Percentiles rank a stretch among this genome's conserved stretches.
Conservation (phyloP, 2,113 vertebrate species). For the Apus apus region DNA sequence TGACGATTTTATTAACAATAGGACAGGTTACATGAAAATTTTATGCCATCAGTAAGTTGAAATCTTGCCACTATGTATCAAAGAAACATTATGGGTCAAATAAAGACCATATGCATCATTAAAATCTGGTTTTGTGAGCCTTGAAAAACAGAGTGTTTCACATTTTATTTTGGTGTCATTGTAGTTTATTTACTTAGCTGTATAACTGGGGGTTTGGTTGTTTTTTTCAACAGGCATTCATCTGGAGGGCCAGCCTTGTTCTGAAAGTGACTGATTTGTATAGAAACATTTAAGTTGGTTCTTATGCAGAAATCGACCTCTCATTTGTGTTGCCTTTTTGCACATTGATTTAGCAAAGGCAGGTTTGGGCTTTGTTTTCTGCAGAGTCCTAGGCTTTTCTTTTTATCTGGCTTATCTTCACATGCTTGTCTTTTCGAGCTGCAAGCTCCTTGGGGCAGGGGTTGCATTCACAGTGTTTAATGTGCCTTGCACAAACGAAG, state of each 20-base stretch:
- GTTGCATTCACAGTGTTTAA: slow-evolving; percentile 50
- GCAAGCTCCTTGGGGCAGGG: slow-evolving; percentile 32
- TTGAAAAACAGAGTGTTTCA: neutral
- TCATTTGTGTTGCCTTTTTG: slow-evolving; percentile 23
- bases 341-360: neutral
- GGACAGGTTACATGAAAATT: neutral
- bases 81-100: slow-evolving; percentile 24
- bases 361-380: neutral
- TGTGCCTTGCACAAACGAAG: slow-evolving; percentile 20
- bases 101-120: slow-evolving; percentile 21
- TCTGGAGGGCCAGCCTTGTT: neutral
- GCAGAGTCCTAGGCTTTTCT: neutral
- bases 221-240: neutral
- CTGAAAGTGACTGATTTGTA: neutral
- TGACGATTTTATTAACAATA: neutral
- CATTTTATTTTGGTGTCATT: slow-evolving; percentile 36
- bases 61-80: neutral
- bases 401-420: slow-evolving; percentile 31
- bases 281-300: neutral
- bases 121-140: slow-evolving; percentile 13
- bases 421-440: neutral
- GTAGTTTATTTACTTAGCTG: slow-evolving; percentile 49
- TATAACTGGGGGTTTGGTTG: neutral
- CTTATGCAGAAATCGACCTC: neutral
- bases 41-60: neutral